phyloP scores from a whole-genome alignment of 2,888 invertebrate species.

The Drosophila pseudotakahashii region DNA sequence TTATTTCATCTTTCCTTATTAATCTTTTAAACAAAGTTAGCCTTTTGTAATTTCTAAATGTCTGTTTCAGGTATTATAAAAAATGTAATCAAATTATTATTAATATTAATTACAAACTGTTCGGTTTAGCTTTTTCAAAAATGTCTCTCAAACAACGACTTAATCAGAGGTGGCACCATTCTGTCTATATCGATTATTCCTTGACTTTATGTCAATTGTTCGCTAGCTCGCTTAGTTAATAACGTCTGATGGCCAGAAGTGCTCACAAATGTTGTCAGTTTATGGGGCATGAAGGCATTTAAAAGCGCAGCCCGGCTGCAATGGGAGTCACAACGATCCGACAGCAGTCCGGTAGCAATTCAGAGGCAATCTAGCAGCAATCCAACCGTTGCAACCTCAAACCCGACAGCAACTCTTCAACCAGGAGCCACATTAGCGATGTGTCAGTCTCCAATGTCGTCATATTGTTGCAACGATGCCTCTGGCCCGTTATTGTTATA shows the following conservation, averaged over 20 bases:
- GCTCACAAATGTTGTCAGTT: slow-evolving; percentile 46
- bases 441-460: slow-evolving; percentile 53
- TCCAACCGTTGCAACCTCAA: slow-evolving; percentile 45
- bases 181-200: slow-evolving; percentile 21
- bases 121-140: too few species aligned
- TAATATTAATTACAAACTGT: too few species aligned
- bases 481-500: slow-evolving; percentile 66
- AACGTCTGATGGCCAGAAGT: slow-evolving; percentile 42
- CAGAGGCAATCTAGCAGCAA: slow-evolving; percentile 35
- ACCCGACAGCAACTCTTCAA: slow-evolving; percentile 18
- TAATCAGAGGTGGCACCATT: slow-evolving; percentile 21
- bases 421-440: slow-evolving; percentile 59
- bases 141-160: background rate
- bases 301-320: slow-evolving; percentile 65
- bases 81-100: too few species aligned
- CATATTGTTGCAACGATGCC: slow-evolving; percentile 67
- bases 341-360: slow-evolving; percentile 2
- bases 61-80: too few species aligned
- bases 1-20: too few species aligned
- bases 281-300: slow-evolving; percentile 74
- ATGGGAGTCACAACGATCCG: slow-evolving; percentile 25
- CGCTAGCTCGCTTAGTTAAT: slow-evolving; percentile 41
- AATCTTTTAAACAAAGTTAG: too few species aligned
- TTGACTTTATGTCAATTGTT: slow-evolving; percentile 23
- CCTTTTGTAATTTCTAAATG: too few species aligned